phyloP scores from a whole-genome alignment of 2,113 vertebrate species.

The Brevimyrus niger region DNA sequence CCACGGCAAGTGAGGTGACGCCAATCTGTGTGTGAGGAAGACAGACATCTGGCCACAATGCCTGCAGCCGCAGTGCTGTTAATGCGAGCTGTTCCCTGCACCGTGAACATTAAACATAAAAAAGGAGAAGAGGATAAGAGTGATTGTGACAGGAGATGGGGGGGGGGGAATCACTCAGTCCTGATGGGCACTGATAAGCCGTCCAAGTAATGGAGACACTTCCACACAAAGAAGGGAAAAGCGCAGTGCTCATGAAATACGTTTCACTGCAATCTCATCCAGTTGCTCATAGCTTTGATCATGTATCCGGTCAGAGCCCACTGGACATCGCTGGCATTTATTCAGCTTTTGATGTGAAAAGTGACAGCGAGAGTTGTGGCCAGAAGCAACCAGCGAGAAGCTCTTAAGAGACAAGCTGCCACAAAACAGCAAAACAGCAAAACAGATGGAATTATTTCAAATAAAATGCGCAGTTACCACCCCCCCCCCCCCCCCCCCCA shows the following conservation, averaged over 20 bases:
- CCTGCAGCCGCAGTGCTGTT: not conserved
- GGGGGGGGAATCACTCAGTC: not conserved
- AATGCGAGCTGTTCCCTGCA: not conserved
- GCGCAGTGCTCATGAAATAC: not conserved
- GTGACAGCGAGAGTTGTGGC: not conserved
- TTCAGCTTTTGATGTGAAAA: conserved; percentile 1
- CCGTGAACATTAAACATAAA: not conserved
- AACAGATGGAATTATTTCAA: not conserved
- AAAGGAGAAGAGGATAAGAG: not conserved
- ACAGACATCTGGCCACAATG: not conserved
- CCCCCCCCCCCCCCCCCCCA: too few relatives aligned
- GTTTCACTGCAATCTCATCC: not conserved
- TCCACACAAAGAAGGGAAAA: not conserved
- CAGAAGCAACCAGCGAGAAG: not conserved
- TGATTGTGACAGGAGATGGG: not conserved
- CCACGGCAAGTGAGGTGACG: too few relatives aligned
- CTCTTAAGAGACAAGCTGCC: not conserved
- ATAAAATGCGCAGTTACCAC: not conserved
- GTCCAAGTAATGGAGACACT: not conserved
- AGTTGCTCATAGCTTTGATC: not conserved
- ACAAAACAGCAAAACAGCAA: not conserved
- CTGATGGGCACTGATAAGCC: not conserved
- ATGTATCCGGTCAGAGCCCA: not conserved
- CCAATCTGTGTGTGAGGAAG: not conserved
- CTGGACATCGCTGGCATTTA: not conserved